Conservation (phyloP, 2,113 vertebrate species). For the Rostratula benghalensis region DNA sequence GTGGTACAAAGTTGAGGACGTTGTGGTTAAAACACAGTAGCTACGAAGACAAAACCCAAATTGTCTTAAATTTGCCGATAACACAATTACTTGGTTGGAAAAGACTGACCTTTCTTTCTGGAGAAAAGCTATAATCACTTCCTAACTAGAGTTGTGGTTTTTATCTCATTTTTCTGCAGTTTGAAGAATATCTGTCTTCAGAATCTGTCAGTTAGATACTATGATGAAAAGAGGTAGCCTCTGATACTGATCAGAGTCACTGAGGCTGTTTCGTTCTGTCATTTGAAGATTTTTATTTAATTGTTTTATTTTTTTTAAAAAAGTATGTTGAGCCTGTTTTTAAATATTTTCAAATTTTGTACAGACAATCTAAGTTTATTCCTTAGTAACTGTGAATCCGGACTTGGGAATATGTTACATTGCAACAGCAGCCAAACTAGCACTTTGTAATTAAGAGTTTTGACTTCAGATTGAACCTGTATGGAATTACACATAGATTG, state of each 20-base stretch:
- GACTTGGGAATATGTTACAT: not conserved
- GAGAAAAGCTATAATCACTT: not conserved
- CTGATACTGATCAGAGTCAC: not conserved
- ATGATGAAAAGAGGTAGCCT: not conserved
- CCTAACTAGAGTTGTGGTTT: not conserved
- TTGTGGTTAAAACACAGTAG: not conserved
- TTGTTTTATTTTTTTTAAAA: fast-evolving
- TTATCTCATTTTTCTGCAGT: not conserved
- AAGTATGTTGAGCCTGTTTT: not conserved
- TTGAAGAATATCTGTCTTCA: not conserved
- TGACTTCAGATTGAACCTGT: not conserved
- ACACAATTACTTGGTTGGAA: not conserved
- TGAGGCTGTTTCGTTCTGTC: not conserved
- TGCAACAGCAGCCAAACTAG: not conserved
- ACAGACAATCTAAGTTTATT: not conserved
- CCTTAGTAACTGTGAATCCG: not conserved
- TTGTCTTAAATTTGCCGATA: not conserved
- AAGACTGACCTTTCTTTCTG: not conserved
- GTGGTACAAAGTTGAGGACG: not conserved
- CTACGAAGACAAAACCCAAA: not conserved
- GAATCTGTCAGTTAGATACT: not conserved
- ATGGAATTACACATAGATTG: not conserved
- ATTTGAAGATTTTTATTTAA: not conserved
- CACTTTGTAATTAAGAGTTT: not conserved
- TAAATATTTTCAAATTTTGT: not conserved